A percentile compares a stretch with the other conserved stretches of the same genome.
Conservation (phyloP, 92 coral and sea anemone genomes). For the Scolanthus callimorphus region DNA sequence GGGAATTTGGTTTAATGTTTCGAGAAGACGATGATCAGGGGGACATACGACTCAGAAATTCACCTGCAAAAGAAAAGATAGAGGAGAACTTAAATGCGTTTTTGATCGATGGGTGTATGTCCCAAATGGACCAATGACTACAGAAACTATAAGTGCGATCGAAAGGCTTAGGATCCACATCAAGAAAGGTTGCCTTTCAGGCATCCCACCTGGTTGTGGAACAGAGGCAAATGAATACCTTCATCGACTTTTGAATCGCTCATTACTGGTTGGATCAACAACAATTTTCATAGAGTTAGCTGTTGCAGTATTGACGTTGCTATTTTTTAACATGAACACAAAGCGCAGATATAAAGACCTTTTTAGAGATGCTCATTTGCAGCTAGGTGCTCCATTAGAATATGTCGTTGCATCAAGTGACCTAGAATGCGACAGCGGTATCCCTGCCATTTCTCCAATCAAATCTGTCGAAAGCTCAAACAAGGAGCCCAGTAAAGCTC, state of each 20-base stretch:
- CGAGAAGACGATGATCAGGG: background rate
- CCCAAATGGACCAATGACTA: background rate
- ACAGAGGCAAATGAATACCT: background rate
- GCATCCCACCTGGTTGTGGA: conserved; percentile 16
- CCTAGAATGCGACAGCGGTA: background rate
- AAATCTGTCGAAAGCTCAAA: background rate
- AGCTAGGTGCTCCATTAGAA: conserved; percentile 14
- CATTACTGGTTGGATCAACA: background rate
- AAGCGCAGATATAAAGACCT: conserved; percentile 3
- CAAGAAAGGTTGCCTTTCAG: background rate
- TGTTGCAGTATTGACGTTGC: background rate
- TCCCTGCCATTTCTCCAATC: background rate
- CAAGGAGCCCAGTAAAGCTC: background rate
- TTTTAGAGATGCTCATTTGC: conserved; percentile 10
- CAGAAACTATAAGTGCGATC: background rate
- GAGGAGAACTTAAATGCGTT: background rate
- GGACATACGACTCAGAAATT: background rate
- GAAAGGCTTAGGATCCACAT: background rate
- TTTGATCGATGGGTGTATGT: background rate
- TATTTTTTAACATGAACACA: conserved; percentile 18
- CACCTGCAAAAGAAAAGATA: background rate
- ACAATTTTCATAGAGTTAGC: background rate
- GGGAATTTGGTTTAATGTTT: conserved; percentile 3
- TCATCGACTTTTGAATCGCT: background rate
- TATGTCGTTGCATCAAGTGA: background rate